Evolutionary conservation across 1,140 invertebrate species (phyloP).

Genomic region (Drosophila repleta): DNA sequence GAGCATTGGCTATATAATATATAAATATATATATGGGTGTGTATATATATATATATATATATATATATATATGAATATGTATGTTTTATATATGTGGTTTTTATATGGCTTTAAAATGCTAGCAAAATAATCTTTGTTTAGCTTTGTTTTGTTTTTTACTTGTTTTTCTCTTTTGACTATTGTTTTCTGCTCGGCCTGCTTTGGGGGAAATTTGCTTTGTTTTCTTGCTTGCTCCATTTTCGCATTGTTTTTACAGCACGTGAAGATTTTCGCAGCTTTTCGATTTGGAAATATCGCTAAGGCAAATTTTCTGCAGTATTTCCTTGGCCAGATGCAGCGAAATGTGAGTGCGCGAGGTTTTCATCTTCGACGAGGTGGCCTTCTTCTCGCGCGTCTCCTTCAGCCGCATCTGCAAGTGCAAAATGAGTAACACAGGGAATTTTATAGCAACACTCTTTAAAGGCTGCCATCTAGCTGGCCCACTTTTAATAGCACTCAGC

Average conservation of each 20-base stretch:
- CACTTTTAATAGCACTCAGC: conserved; percentile 46
- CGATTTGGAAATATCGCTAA: conserved; percentile 93
- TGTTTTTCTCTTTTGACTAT: conserved; percentile 15
- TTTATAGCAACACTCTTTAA: background rate
- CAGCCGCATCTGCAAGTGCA: conserved; percentile 87
- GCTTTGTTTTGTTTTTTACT: conserved; percentile 8
- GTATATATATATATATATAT: conserved; percentile 20
- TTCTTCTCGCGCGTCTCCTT: conserved; percentile 89
- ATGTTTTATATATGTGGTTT: conserved; percentile 15
- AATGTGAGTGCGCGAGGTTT: conserved; percentile 88
- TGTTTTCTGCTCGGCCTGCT: conserved; percentile 13
- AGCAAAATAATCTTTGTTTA: conserved; percentile 49
- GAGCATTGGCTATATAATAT: conserved; percentile 43
- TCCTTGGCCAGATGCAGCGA: conserved; percentile 90
- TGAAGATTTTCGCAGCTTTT: conserved; percentile 96
- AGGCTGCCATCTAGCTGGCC: background rate
- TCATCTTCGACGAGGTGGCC: conserved; percentile 87
- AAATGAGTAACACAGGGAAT: background rate
- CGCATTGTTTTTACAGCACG: conserved; percentile 87
- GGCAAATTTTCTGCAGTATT: conserved; percentile 93
- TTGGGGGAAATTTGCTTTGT: conserved; percentile 1
- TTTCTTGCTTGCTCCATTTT: conserved; percentile 9
- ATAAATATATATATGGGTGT: conserved; percentile 24
- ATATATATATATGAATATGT: conserved; percentile 20
- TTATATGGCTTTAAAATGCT: conserved; percentile 43